Evolutionary conservation across 2,797 vertebrate genomes (phyloP), one percentile per base, ranked within the genome.

Genomic region (Gymnoscopelus braueri): DNA sequence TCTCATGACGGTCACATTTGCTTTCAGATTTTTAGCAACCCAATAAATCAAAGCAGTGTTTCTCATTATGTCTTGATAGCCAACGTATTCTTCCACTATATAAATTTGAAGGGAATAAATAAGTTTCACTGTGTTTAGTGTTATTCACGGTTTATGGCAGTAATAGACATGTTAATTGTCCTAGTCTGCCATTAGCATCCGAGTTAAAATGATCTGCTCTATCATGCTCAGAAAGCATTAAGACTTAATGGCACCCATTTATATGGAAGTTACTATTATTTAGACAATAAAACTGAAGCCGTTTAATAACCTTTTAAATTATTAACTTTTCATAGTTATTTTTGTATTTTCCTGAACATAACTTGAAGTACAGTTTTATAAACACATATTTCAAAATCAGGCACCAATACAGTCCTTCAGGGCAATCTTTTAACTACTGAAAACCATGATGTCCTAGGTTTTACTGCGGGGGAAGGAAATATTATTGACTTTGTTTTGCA

Each of bases 111-210:
- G 19, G 32, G 63, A 82, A 86, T 80, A 75, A 87, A 89, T 84
- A 67, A 66, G 55, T 64, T 77, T 67, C 75, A 79, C 77, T 65
- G 63, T 67, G 63, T 67, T 82, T 77, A 75, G 62, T 73, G 83
- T 89, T 89, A 82, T 84, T 84, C 84, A 87, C 78, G 84, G 85
- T 91, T 90, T 89, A 89, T 87, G 78, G 80, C 77, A 75, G 82
- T 87, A 89, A 87, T 80, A 80, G 77, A 83, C 82, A 75, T 85
- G 84, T 87, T 90, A 91, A 90, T 90, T 90, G 88, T 74, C 67
- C 80, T 69, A 57, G 68, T 80, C 72, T 73, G 35, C 84, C 86
- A 88, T 91, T 90, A 90, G 83, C 75, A 81, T 81, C 78, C 64
- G 69, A 76, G 79, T 75, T 87, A 84, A 86, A 89, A 91, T 90